phyloP scores from a whole-genome alignment of 37 sponge, comb jelly and placozoan genomes.

The Beroe ovata region DNA sequence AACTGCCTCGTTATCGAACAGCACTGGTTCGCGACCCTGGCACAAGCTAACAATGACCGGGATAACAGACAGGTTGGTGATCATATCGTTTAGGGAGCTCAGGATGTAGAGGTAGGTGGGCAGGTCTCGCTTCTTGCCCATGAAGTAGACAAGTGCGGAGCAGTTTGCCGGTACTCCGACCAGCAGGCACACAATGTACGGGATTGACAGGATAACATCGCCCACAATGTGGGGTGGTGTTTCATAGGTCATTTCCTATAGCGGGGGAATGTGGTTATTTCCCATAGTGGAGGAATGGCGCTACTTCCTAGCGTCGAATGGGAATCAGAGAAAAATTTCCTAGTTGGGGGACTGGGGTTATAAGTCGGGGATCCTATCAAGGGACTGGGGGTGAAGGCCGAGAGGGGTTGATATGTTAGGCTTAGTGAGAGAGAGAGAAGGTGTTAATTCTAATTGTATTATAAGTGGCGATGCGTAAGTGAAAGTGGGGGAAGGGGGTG shows the following conservation, averaged over 20 bases:
- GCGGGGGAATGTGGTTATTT: no score
- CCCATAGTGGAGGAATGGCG: no score
- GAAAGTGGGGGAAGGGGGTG: no score
- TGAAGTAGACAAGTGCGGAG: slow-evolving; percentile 41
- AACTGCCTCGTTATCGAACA: neutral
- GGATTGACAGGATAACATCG: slow-evolving; percentile 29
- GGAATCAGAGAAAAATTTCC: no score
- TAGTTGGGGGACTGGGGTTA: no score
- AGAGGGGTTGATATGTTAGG: no score
- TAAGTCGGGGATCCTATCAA: no score
- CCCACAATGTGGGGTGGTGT: neutral
- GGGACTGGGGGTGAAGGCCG: no score
- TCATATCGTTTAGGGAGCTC: slow-evolving; percentile 45
- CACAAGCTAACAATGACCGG: slow-evolving; percentile 45
- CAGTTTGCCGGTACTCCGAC: slow-evolving; percentile 21
- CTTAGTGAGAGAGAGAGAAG: no score
- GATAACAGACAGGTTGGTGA: neutral
- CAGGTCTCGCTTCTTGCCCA: slow-evolving; percentile 26
- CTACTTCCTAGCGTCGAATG: no score
- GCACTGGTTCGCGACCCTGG: neutral
- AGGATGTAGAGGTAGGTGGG: slow-evolving; percentile 60
- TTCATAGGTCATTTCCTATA: neutral
- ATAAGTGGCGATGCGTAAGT: no score
- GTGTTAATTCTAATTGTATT: no score
- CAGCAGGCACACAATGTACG: slow-evolving; percentile 6